Conservation (phyloP, 2,888 invertebrate genomes). For the Galerucella nymphaeae region DNA sequence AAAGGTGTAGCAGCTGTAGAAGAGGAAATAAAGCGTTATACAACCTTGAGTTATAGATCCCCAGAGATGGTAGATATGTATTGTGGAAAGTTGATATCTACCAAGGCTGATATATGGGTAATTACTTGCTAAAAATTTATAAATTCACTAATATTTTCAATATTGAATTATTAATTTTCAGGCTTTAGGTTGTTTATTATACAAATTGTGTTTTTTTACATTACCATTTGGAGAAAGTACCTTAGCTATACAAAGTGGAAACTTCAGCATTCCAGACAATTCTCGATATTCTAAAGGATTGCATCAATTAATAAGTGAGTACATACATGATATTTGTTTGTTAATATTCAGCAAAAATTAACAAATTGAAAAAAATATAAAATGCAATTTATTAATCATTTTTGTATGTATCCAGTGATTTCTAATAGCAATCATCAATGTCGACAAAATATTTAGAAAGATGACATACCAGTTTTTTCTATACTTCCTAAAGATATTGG, state of each 20-base stretch:
- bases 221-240: constrained; percentile 93
- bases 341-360: neutral
- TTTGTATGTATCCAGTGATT: too few relatives aligned
- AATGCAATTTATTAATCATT: too few relatives aligned
- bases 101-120: constrained; percentile 91
- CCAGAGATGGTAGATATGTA: constrained; percentile 96
- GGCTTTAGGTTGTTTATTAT: constrained; percentile 89
- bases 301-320: constrained; percentile 79
- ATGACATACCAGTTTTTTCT: too few relatives aligned
- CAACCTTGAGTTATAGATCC: constrained; percentile 88
- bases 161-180: constrained; percentile 58
- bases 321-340: constrained; percentile 23
- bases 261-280: constrained; percentile 85
- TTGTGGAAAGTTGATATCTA: constrained; percentile 82
- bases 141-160: neutral
- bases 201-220: constrained; percentile 89
- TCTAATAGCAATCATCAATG: too few relatives aligned
- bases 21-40: constrained; percentile 88
- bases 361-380: too few relatives aligned
- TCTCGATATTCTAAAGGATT: constrained; percentile 78
- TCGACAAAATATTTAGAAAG: too few relatives aligned
- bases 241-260: constrained; percentile 91
- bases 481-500: too few relatives aligned
- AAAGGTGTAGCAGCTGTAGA: constrained; percentile 79
- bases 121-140: constrained; percentile 30